These are phyloP conservation scores for Rhodophaea formosa DNA, from an alignment of 2,888 invertebrate genomes.

Conservation along the genomic window DNA sequence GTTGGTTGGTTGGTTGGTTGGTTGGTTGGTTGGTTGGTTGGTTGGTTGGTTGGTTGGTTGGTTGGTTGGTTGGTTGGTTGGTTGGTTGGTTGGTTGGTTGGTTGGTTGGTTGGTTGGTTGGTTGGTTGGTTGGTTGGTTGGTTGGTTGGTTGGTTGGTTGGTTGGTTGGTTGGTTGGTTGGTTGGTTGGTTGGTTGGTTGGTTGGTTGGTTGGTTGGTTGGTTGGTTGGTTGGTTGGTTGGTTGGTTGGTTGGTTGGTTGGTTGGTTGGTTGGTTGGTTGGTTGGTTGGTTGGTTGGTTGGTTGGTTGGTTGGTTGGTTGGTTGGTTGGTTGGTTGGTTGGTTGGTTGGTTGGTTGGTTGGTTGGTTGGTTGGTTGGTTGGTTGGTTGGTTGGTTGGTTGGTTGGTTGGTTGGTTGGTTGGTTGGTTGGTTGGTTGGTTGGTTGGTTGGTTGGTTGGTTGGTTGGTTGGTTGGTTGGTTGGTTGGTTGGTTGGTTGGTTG, in stretches of 20 bases:
- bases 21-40: conserved; percentile 9
- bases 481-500: conserved; percentile 18
- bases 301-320: background rate
- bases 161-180: background rate
- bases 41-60: conserved; percentile 2
- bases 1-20: conserved; percentile 9
- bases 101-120: conserved; percentile 11
- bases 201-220: background rate
- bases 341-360: background rate
- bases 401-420: conserved; percentile 18
- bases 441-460: conserved; percentile 2
- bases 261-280: conserved; percentile 2
- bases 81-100: conserved; percentile 24
- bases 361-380: conserved; percentile 17
- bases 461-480: conserved; percentile 17
- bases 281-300: conserved; percentile 6
- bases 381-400: conserved; percentile 17
- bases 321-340: background rate
- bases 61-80: conserved; percentile 24
- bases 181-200: background rate
- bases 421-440: conserved; percentile 14
- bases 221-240: background rate
- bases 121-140: conserved; percentile 3
- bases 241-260: conserved; percentile 1
- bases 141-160: conserved; percentile 5